Evolutionary conservation across 2,113 vertebrate species (phyloP).

Genomic region (Leptosomus discolor): DNA sequence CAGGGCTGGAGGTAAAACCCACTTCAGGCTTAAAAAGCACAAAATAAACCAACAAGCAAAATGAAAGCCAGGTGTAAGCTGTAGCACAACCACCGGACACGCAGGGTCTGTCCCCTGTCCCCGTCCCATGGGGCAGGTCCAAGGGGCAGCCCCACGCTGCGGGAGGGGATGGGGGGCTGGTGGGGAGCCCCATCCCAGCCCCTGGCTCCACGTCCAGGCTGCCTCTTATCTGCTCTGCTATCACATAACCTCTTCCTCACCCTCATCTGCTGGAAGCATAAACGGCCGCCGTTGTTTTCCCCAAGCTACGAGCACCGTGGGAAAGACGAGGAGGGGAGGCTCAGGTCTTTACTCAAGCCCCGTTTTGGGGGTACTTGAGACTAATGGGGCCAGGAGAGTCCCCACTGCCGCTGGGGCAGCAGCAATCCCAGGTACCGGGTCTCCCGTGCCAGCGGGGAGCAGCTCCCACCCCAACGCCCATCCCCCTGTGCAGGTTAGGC

Average conservation of each 20-base stretch:
- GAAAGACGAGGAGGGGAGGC: conserved; percentile 32
- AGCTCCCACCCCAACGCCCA: accelerated
- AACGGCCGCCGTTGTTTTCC: not conserved
- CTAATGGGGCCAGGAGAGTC: not conserved
- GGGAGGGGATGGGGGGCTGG: not conserved
- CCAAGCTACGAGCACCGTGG: conserved; percentile 6
- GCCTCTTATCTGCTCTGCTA: not conserved
- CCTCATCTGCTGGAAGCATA: conserved; percentile 23
- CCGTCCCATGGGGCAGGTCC: not conserved
- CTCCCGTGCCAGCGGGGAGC: accelerated
- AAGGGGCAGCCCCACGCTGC: not conserved
- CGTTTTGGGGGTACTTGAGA: not conserved
- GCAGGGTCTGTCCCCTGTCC: not conserved
- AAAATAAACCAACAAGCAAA: not conserved
- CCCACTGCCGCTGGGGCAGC: not conserved
- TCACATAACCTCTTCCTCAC: conserved; percentile 32
- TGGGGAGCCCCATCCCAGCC: not conserved
- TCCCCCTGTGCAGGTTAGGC: not conserved
- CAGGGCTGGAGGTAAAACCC: not conserved
- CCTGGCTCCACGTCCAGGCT: not conserved
- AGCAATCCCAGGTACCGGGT: conserved; percentile 10
- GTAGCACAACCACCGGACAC: accelerated
- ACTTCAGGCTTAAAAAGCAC: not conserved
- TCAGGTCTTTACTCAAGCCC: not conserved
- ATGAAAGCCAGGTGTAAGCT: not conserved